phyloP scores from a whole-genome alignment of 2,888 invertebrate genomes.

The Chrysopilus asiliformis region DNA sequence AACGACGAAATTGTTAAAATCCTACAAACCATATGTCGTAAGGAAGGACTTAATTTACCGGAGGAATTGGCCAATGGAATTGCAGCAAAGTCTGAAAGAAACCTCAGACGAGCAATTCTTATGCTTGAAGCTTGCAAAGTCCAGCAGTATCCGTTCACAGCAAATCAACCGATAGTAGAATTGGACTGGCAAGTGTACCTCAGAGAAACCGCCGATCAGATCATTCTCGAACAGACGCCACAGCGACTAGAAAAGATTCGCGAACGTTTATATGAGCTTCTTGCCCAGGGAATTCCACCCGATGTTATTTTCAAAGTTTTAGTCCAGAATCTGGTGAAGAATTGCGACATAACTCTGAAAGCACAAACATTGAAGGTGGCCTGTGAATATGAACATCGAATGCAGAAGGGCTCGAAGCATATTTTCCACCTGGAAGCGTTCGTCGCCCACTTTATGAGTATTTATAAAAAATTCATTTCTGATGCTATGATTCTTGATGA shows the following conservation, averaged over 20 bases:
- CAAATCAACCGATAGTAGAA: constrained; percentile 66
- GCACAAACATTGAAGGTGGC: constrained; percentile 74
- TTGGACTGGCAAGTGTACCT: constrained; percentile 92
- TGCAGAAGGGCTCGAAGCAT: constrained; percentile 82
- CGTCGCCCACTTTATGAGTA: constrained; percentile 89
- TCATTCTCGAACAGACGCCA: constrained; percentile 76
- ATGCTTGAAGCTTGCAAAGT: constrained; percentile 91
- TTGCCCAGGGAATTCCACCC: constrained; percentile 86
- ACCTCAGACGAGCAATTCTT: constrained; percentile 80
- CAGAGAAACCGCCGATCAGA: constrained; percentile 71
- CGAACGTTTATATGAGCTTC: constrained; percentile 79
- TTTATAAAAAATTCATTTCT: constrained; percentile 67
- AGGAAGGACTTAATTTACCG: constrained; percentile 69
- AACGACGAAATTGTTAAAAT: constrained; percentile 57
- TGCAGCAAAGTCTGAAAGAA: constrained; percentile 68
- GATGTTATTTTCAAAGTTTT: constrained; percentile 84
- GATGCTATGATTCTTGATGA: constrained; percentile 31
- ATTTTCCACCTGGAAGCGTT: constrained; percentile 97
- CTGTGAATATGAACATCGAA: constrained; percentile 82
- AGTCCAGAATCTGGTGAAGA: constrained; percentile 67
- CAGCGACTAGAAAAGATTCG: constrained; percentile 72
- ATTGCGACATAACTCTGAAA: constrained; percentile 84
- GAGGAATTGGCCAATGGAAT: constrained; percentile 61
- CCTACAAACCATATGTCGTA: constrained; percentile 52
- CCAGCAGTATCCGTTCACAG: constrained; percentile 73